These are phyloP conservation scores for Amphiprion ocellaris DNA, from an alignment of 2,113 vertebrate species.

Conservation along the genomic window DNA sequence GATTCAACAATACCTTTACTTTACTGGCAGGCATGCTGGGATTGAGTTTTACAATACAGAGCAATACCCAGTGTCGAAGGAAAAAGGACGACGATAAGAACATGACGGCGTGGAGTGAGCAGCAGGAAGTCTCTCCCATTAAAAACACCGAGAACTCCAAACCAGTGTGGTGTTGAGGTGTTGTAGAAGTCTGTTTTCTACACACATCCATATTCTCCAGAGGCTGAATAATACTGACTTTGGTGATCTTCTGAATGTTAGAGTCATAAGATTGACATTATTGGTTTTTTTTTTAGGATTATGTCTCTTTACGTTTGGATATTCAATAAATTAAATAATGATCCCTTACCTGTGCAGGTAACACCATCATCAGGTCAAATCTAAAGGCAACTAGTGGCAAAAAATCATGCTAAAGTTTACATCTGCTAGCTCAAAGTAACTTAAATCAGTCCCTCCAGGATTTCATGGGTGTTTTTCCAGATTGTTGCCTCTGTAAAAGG, in stretches of 20 bases:
- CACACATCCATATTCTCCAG: not conserved
- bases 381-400: too few species aligned
- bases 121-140: too few species aligned
- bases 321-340: too few species aligned
- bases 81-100: constrained; percentile 21
- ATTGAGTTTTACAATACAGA: constrained; percentile 10
- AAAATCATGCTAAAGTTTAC: too few species aligned
- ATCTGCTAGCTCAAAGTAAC: too few species aligned
- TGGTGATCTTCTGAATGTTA: too few species aligned
- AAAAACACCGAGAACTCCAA: too few species aligned
- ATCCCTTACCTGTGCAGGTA: too few species aligned
- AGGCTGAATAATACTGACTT: not conserved
- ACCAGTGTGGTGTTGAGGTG: not conserved
- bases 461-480: too few species aligned
- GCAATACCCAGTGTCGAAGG: not conserved
- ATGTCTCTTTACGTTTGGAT: not conserved
- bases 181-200: not conserved
- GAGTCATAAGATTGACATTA: not conserved
- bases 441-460: too few species aligned
- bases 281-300: not conserved
- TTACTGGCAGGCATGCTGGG: constrained; percentile 10
- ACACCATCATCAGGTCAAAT: too few species aligned
- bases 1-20: constrained; percentile 15
- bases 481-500: too few species aligned
- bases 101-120: not conserved